Percentiles rank a stretch among this genome's conserved stretches.
phyloP scores from a whole-genome alignment of 2,888 invertebrate genomes.

The Heliconius erato region DNA sequence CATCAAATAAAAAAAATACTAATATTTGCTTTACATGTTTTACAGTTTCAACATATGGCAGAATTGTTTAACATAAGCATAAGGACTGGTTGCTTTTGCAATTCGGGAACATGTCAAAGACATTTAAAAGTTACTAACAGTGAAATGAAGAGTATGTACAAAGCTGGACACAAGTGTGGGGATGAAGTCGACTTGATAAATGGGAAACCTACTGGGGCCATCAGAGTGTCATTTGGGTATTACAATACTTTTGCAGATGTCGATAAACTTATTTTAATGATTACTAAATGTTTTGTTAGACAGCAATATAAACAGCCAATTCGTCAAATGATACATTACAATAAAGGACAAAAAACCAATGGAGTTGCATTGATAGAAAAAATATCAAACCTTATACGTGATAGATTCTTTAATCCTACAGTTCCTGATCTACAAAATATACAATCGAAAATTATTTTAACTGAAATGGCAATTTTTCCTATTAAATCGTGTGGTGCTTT shows the following conservation, averaged over 20 bases:
- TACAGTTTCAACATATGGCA: slow-evolving; percentile 94
- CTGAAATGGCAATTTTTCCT: slow-evolving; percentile 89
- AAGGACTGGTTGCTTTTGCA: slow-evolving; percentile 98
- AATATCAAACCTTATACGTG: slow-evolving; percentile 36
- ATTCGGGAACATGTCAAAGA: slow-evolving; percentile 96
- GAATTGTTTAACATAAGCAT: slow-evolving; percentile 94
- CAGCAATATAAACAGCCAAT: slow-evolving; percentile 64
- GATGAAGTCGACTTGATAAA: slow-evolving; percentile 94
- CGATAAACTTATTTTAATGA: slow-evolving; percentile 89
- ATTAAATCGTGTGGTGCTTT: slow-evolving; percentile 96
- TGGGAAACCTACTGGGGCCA: slow-evolving; percentile 96
- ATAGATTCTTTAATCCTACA: slow-evolving; percentile 46
- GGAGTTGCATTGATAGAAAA: slow-evolving; percentile 31
- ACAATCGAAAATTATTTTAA: slow-evolving; percentile 61
- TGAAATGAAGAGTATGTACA: slow-evolving; percentile 91
- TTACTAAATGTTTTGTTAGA: slow-evolving; percentile 90
- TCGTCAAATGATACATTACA: slow-evolving; percentile 60
- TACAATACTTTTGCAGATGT: slow-evolving; percentile 92
- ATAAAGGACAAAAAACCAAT: slow-evolving; percentile 35
- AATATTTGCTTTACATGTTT: not conserved
- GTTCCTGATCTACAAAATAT: slow-evolving; percentile 44
- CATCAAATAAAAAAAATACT: not conserved
- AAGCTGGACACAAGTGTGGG: slow-evolving; percentile 96
- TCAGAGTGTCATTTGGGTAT: slow-evolving; percentile 96
- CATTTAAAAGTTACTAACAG: slow-evolving; percentile 89